Conservation (phyloP, 2,888 invertebrate species). For the Stenurella melanura region DNA sequence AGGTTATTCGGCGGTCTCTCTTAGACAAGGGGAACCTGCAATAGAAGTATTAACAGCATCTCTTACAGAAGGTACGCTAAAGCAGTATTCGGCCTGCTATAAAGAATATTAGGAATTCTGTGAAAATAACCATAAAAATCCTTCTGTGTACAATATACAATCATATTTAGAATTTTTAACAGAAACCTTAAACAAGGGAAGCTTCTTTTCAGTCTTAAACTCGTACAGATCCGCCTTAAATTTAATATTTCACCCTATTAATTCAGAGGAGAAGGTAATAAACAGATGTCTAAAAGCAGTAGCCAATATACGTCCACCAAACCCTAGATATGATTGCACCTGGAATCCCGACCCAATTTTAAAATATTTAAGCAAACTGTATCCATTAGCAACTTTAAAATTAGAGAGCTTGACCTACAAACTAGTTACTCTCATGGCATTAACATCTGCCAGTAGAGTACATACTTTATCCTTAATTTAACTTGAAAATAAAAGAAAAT, state of each 20-base stretch:
- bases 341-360: slow-evolving; percentile 58
- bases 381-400: slow-evolving; percentile 3
- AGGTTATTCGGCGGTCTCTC: slow-evolving; percentile 37
- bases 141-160: slow-evolving; percentile 32
- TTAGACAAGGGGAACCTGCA: slow-evolving; percentile 27
- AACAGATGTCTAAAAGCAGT: slow-evolving; percentile 56
- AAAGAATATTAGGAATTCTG: slow-evolving; percentile 38
- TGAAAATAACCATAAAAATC: slow-evolving; percentile 13
- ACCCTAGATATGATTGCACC: slow-evolving; percentile 55
- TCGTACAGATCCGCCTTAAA: slow-evolving; percentile 13
- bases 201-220: slow-evolving; percentile 24
- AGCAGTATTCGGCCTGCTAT: slow-evolving; percentile 40
- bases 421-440: not conserved
- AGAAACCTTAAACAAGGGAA: slow-evolving; percentile 11
- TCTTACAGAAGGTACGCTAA: no score
- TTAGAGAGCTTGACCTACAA: not conserved
- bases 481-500: no score
- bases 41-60: slow-evolving; percentile 35
- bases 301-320: slow-evolving; percentile 53
- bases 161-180: slow-evolving; percentile 36
- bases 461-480: no score
- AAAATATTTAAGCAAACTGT: slow-evolving; percentile 46
- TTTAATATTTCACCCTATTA: slow-evolving; percentile 6
- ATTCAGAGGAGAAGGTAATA: slow-evolving; percentile 43
- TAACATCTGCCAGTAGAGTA: no score